A percentile compares a stretch with the other conserved stretches of the same genome.
These are phyloP conservation scores for Semicossyphus pulcher DNA, from an alignment of 2,113 vertebrate genomes.

Conservation along the genomic window DNA sequence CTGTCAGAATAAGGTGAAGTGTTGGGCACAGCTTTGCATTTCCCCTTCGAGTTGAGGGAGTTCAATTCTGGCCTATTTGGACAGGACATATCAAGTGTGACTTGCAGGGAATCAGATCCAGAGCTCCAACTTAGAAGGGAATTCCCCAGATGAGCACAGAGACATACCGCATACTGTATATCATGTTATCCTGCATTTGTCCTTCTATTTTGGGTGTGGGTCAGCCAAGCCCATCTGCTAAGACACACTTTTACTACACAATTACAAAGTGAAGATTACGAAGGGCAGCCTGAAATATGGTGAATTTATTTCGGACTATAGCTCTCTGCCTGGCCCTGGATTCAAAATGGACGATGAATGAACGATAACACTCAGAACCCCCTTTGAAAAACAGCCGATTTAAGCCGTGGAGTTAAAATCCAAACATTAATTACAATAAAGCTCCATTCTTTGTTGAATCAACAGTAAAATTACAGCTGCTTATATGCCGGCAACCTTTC, in stretches of 20 bases:
- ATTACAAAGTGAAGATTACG: slow-evolving; percentile 12
- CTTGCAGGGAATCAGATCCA: slow-evolving; percentile 61
- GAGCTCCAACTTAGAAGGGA: slow-evolving; percentile 63
- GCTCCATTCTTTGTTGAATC: background rate
- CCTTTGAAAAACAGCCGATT: background rate
- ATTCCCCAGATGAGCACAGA: slow-evolving; percentile 67
- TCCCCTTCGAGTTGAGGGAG: background rate
- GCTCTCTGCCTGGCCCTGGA: background rate
- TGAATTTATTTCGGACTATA: background rate
- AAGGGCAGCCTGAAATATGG: slow-evolving; percentile 4
- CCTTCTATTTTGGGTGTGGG: slow-evolving; percentile 63
- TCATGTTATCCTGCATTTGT: slow-evolving; percentile 64
- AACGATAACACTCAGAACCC: background rate
- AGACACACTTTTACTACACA: slow-evolving; percentile 11
- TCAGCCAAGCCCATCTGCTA: slow-evolving; percentile 23
- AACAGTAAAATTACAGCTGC: background rate
- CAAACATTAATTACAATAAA: background rate
- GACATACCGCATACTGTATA: slow-evolving; percentile 52
- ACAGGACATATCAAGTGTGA: slow-evolving; percentile 53
- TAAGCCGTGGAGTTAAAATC: background rate
- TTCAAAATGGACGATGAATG: slow-evolving; percentile 11
- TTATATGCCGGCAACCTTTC: slow-evolving; percentile 18
- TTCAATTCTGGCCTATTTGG: slow-evolving; percentile 1
- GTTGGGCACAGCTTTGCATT: slow-evolving; percentile 7
- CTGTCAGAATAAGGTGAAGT: slow-evolving; percentile 6